Evolutionary conservation across 35 echinoderm and acorn worm species (phyloP).

Genomic region (Ophiothrix spiculata): DNA sequence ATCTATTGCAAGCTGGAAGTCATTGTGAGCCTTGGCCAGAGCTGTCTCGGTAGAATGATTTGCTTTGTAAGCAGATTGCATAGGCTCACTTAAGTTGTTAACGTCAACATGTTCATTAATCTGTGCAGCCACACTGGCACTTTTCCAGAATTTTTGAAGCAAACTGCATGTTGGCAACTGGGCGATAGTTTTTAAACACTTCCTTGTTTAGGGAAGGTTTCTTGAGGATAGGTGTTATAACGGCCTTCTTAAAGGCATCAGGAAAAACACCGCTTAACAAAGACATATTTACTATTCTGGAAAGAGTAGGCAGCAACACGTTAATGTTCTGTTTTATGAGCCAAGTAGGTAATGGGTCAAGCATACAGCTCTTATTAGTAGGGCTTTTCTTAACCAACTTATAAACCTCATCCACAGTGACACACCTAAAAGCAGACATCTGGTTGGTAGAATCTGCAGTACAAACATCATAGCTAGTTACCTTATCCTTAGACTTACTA

Average conservation of each 20-base stretch:
- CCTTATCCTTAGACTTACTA: no score
- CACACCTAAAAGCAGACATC: background rate
- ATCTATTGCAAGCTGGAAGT: slow-evolving; percentile 27
- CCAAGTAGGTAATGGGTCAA: slow-evolving; percentile 7
- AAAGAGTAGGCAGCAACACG: background rate
- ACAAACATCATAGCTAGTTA: no score
- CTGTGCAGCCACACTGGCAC: background rate
- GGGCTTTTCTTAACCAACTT: background rate
- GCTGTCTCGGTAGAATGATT: slow-evolving; percentile 45
- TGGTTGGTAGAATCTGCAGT: background rate
- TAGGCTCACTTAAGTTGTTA: slow-evolving; percentile 21
- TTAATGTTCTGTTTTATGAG: slow-evolving; percentile 2
- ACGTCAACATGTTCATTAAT: background rate
- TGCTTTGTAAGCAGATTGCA: slow-evolving; percentile 38
- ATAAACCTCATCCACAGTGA: background rate
- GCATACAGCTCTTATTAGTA: slow-evolving; percentile 9
- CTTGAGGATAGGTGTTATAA: slow-evolving; percentile 25
- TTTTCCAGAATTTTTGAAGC: background rate
- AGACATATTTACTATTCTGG: slow-evolving; percentile 17
- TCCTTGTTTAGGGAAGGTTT: slow-evolving; percentile 23
- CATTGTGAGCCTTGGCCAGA: slow-evolving; percentile 7
- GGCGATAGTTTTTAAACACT: slow-evolving; percentile 20
- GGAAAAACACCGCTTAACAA: slow-evolving; percentile 1
- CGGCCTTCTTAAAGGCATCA: background rate
- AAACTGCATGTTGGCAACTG: slow-evolving; percentile 13